phyloP scores from a whole-genome alignment of 2,888 invertebrate genomes.

The Sinotaia quadrata region DNA sequence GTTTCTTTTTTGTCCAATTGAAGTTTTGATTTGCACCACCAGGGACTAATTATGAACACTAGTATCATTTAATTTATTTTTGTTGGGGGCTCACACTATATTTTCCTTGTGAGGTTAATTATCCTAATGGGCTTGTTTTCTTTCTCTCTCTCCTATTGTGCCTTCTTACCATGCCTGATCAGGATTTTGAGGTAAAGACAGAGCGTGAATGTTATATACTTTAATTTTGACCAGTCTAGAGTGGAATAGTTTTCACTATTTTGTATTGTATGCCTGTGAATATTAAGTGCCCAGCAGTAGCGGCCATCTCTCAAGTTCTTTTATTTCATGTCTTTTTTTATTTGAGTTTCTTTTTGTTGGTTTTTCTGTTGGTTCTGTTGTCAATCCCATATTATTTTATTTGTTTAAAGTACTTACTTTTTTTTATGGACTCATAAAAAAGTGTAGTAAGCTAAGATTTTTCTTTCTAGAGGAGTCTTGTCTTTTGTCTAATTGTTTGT shows the following conservation, averaged over 20 bases:
- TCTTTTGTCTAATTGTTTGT: not conserved
- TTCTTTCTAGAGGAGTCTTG: not conserved
- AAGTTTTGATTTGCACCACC: not conserved
- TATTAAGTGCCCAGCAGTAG: conserved; percentile 30
- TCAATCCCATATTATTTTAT: conserved; percentile 14
- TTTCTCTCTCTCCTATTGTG: conserved; percentile 50
- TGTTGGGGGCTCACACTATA: conserved; percentile 3
- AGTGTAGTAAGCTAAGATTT: not conserved
- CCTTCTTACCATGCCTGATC: conserved; percentile 50
- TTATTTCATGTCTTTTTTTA: conserved; percentile 7
- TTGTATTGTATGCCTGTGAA: conserved; percentile 24
- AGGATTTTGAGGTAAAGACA: conserved; percentile 63
- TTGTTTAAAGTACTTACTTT: not conserved
- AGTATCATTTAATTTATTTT: conserved; percentile 25
- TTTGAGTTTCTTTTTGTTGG: conserved; percentile 26
- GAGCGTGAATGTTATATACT: conserved; percentile 10
- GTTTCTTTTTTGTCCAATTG: not conserved
- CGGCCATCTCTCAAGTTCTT: conserved; percentile 41
- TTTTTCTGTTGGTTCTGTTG: conserved; percentile 24
- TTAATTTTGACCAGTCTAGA: conserved; percentile 28
- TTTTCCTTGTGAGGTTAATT: not conserved
- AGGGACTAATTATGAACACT: conserved; percentile 1
- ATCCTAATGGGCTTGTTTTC: conserved; percentile 51
- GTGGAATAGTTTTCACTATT: conserved; percentile 18
- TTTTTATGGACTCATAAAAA: too few species aligned